Evolutionary conservation across 2,888 invertebrate species (phyloP), one percentile per base, ranked within the genome.

Genomic region (Papilio elwesi): DNA sequence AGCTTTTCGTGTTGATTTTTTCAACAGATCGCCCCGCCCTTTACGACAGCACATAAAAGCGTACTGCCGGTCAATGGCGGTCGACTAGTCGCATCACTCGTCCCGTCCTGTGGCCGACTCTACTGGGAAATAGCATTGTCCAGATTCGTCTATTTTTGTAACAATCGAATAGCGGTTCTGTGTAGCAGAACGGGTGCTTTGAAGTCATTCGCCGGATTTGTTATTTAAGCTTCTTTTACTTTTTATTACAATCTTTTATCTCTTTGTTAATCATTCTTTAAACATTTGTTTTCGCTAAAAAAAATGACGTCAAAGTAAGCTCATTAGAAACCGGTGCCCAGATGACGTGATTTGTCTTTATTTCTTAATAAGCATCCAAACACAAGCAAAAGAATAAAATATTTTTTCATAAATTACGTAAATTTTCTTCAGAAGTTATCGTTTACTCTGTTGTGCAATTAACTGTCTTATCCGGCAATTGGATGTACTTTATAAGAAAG

Each of bases 31-130:
- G 81, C 81, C 76, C 81, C 82, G 81, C 82, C 87, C 78, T 89
- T 90, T 88, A 91, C 87, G 85, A 85, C 76, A 71, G 79, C 78
- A 83, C 79, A 89, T 91, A 90, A 91, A 91, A 89, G 78, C 75
- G 80, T 87, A 90, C 78, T 79, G 80, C 79, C 83, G 86, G 83
- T 82, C 85, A 84, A 84, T 83, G 79, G 82, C 82, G 82, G 82
- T 65, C 73, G 65, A 73, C 85, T 87, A 83, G 83, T 80, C 76
- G 69, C 52, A 59, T 69, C 75, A 77, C 75, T 75, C 77, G 76
- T 68, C 75, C 76, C 71, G 73, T 76, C 71, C 73, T 71, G 73
- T 74, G 69, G 71, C 71, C 68, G 38, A 47, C 69, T 69, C 73
- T 74, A 72, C 70, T 75, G 72, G 75, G 74, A 76, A 76, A 79